Evolutionary conservation across 1,140 invertebrate species (phyloP).

Genomic region (Conopomorpha cramerella): DNA sequence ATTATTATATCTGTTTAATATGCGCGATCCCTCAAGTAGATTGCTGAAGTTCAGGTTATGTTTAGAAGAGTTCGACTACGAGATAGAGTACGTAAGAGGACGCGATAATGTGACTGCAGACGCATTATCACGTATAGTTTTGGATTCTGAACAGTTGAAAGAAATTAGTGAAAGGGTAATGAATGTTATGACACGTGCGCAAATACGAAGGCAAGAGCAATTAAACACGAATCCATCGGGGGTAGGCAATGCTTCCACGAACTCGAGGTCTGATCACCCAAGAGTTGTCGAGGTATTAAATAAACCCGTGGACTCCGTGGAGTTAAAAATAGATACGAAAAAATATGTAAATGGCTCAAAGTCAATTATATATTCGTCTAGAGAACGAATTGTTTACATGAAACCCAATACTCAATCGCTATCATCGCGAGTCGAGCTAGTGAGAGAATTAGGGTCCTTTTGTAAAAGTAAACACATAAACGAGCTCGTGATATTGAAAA

Average conservation of each 20-base stretch:
- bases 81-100: not conserved
- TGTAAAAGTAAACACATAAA: slow-evolving; percentile 7
- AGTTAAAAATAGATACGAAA: not conserved
- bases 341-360: slow-evolving; percentile 2
- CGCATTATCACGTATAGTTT: not conserved
- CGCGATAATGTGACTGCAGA: not conserved
- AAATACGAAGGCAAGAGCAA: not conserved
- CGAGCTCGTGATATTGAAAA: slow-evolving; percentile 7
- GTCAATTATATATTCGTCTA: slow-evolving; percentile 4
- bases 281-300: not conserved
- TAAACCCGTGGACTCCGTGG: not conserved
- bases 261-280: not conserved
- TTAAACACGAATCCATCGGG: not conserved
- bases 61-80: not conserved
- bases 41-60: not conserved
- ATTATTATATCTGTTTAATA: not conserved
- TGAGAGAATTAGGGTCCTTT: slow-evolving; percentile 9
- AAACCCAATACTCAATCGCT: slow-evolving; percentile 6
- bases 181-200: not conserved
- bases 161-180: not conserved
- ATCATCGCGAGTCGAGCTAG: slow-evolving; percentile 10
- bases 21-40: not conserved
- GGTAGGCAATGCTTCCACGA: not conserved
- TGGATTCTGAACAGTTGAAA: not conserved
- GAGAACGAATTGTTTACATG: slow-evolving; percentile 6